Base-by-base conservation (phyloP, 2,797 vertebrate species). In the Rhinichthys osculus region DNA sequence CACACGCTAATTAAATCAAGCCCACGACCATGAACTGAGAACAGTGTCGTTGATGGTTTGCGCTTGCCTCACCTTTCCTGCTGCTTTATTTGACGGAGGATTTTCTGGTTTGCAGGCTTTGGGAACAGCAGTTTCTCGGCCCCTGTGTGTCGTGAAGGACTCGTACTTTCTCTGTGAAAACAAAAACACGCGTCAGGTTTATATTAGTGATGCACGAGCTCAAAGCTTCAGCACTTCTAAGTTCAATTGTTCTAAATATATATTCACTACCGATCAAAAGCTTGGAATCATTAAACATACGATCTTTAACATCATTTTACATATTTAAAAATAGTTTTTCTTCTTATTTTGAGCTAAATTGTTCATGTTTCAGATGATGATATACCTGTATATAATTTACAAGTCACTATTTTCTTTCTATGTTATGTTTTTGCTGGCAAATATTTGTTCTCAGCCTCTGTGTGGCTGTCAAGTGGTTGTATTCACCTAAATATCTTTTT, bases 111-210 rank as follows among this genome's bases (percentile, higher is more conserved):
- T 96, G 84, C 92, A 64, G 33, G 89, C 87, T 83, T 90, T 90
- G 13, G 90, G 89, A 38, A 70, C 85, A 30, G 83, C 30, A 86
- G 90, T 91, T 70, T 91, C 90, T 84, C 94, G 94, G 84, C 91
- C 91, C 89, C 91, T 96, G 59, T 91, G 93, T 40, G 93, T 70
- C 54, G 84, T 40, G 74, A 92, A 93, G 83, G 94, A 94, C 62
- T 97, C 95, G 3, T 94, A 92, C 89, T 97, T 99, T 81, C 95
- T 96, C 97, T 99, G 89, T 54, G 84, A 82, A 83, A 8, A 70
- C 13, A 78, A 7, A 84, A 42, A 83, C 70, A 78, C n/a, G 27
- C 52, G 16, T 42, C n/a, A 54, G 33, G 8, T 9, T 30, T 67
- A 35, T 38, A 17, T 67, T 4, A 30, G 21, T 1, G 23, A 74